A percentile compares a stretch with the other conserved stretches of the same genome.
phyloP scores from a whole-genome alignment of 1,140 invertebrate species.

The Riptortus pedestris region DNA sequence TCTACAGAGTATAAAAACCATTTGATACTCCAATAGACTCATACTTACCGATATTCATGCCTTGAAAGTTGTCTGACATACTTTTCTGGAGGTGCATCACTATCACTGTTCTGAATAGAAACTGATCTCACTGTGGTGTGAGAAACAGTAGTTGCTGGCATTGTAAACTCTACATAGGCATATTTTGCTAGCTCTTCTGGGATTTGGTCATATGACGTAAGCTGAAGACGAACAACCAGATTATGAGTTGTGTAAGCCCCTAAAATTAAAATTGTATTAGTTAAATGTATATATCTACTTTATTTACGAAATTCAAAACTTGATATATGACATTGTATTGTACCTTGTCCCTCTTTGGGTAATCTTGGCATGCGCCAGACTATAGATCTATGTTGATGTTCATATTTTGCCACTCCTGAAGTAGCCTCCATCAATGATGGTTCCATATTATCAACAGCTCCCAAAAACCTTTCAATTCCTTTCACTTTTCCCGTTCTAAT shows the following conservation, averaged over 20 bases:
- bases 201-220: constrained; percentile 94
- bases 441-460: constrained; percentile 80
- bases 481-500: constrained; percentile 83
- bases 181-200: constrained; percentile 82
- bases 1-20: too few species aligned
- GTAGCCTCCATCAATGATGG: constrained; percentile 94
- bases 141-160: constrained; percentile 95
- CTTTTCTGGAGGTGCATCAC: constrained; percentile 92
- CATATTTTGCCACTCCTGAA: constrained; percentile 96
- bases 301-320: constrained; percentile 1
- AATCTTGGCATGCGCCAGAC: constrained; percentile 95
- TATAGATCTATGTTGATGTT: constrained; percentile 92
- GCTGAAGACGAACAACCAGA: constrained; percentile 80
- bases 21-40: too few species aligned
- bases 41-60: constrained; percentile 86
- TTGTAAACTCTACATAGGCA: constrained; percentile 92
- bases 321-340: too few species aligned
- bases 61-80: constrained; percentile 94
- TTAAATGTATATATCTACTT: background rate
- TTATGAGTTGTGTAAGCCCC: constrained; percentile 94
- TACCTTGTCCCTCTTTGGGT: constrained; percentile 95
- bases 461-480: constrained; percentile 86
- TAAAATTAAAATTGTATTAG: constrained; percentile 38
- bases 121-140: constrained; percentile 94
- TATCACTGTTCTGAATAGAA: constrained; percentile 77